Percentiles rank a stretch among this genome's conserved stretches.
phyloP scores from a whole-genome alignment of 1,140 invertebrate genomes.

The Berghia stephanieae region DNA sequence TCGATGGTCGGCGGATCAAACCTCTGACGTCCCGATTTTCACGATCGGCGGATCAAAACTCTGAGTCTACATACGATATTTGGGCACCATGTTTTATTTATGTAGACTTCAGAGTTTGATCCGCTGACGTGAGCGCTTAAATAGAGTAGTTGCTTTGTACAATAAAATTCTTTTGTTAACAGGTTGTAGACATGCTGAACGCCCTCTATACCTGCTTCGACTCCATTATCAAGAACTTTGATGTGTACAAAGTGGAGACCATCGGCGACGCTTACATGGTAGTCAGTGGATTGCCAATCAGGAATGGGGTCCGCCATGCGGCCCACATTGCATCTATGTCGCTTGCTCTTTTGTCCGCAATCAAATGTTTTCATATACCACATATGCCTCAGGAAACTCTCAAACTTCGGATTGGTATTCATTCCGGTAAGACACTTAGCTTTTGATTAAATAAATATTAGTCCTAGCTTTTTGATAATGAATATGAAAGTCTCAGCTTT shows the following conservation, averaged over 20 bases:
- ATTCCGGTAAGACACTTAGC: constrained; percentile 77
- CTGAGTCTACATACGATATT: no score
- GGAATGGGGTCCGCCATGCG: constrained; percentile 89
- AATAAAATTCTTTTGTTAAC: not conserved
- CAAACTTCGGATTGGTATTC: constrained; percentile 92
- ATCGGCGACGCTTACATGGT: constrained; percentile 64
- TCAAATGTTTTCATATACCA: constrained; percentile 83
- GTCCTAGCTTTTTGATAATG: not conserved
- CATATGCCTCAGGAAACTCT: constrained; percentile 84
- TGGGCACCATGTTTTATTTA: no score
- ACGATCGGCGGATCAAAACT: no score
- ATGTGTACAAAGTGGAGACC: constrained; percentile 62
- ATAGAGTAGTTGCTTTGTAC: no score
- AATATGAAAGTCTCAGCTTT: not conserved
- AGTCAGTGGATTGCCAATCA: constrained; percentile 81
- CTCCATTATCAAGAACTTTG: constrained; percentile 58
- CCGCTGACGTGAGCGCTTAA: no score
- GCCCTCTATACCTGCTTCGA: constrained; percentile 62
- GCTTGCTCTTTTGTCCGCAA: constrained; percentile 82
- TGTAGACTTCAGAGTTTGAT: no score
- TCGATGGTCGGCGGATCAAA: no score
- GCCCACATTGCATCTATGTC: constrained; percentile 92
- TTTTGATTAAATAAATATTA: not conserved
- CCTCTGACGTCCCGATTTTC: no score
- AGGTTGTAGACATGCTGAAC: constrained; percentile 70